Conservation (phyloP, 2,113 vertebrate genomes). For the Rhadina sibilatrix region DNA sequence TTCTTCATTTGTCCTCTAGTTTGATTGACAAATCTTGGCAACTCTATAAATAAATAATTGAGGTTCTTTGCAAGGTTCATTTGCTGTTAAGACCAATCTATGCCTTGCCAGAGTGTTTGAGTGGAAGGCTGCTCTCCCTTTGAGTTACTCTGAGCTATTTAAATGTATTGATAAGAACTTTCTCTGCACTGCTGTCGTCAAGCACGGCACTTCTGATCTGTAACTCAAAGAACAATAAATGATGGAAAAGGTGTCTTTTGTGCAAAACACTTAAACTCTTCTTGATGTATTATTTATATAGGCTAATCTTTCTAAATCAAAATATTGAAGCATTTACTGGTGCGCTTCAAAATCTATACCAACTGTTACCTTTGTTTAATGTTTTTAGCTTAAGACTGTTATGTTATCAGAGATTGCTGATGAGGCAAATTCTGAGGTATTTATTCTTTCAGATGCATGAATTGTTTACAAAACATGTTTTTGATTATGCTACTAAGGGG, state of each 20-base stretch:
- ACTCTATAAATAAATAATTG: constrained; percentile 44
- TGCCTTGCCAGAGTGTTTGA: not conserved
- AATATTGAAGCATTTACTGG: not conserved
- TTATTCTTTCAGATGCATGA: constrained; percentile 7
- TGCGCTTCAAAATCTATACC: not conserved
- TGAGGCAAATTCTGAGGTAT: not conserved
- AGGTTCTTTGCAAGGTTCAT: constrained; percentile 19
- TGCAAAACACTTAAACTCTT: not conserved
- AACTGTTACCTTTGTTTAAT: not conserved
- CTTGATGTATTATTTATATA: constrained; percentile 11
- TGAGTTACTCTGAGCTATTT: not conserved
- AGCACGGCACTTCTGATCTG: not conserved
- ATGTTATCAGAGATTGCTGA: not conserved
- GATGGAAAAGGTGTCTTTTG: not conserved
- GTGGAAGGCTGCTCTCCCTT: not conserved
- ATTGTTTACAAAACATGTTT: constrained; percentile 30
- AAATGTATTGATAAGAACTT: not conserved
- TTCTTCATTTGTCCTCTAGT: constrained; percentile 14
- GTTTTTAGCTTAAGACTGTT: not conserved
- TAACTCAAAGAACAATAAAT: not conserved
- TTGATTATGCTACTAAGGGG: constrained; percentile 23
- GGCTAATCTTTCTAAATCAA: constrained; percentile 15
- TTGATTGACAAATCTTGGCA: constrained; percentile 16
- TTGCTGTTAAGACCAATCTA: constrained; percentile 13
- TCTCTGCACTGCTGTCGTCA: not conserved